Evolutionary conservation across 1,140 invertebrate species (phyloP).

Genomic region (Philotrypesis tridentata): DNA sequence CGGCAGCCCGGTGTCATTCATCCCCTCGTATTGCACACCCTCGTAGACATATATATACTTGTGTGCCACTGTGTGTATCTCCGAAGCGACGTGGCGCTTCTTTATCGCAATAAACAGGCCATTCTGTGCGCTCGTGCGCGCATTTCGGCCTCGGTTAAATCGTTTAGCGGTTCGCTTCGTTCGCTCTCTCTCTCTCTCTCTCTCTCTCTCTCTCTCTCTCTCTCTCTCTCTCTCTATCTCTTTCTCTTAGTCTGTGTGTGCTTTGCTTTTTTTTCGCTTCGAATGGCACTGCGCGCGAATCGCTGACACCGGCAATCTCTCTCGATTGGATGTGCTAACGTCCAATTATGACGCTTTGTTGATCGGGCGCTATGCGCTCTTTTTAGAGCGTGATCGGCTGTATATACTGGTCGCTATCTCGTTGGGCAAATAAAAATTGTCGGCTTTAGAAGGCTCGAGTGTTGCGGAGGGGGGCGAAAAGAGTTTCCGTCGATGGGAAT

Average conservation of each 20-base stretch:
- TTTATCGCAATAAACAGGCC: constrained; percentile 64
- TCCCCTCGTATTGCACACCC: constrained; percentile 6
- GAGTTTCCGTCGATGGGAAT: too few relatives aligned
- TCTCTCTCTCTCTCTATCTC: too few relatives aligned
- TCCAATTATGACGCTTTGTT: constrained; percentile 2
- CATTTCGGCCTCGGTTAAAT: constrained; percentile 31
- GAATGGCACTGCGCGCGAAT: not conserved
- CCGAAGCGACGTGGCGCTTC: constrained; percentile 56
- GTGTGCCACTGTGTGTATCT: constrained; percentile 49
- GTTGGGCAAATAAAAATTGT: too few relatives aligned
- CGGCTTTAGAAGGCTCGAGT: too few relatives aligned
- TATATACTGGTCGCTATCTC: too few relatives aligned
- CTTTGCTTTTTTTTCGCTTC: constrained; percentile 12
- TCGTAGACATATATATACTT: not conserved
- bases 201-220: constrained; percentile 11
- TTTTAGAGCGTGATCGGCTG: too few relatives aligned
- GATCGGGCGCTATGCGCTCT: not conserved
- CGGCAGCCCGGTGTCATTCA: constrained; percentile 31
- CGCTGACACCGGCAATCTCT: constrained; percentile 20
- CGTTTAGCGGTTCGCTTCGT: constrained; percentile 18
- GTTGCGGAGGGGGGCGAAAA: too few relatives aligned
- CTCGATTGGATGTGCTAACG: not conserved
- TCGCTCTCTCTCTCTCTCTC: constrained; percentile 3
- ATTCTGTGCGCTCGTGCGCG: constrained; percentile 57
- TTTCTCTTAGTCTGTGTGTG: too few relatives aligned